These are phyloP conservation scores for Hipposideros larvatus DNA, from an alignment of 2,797 vertebrate species.

Conservation along the genomic window DNA sequence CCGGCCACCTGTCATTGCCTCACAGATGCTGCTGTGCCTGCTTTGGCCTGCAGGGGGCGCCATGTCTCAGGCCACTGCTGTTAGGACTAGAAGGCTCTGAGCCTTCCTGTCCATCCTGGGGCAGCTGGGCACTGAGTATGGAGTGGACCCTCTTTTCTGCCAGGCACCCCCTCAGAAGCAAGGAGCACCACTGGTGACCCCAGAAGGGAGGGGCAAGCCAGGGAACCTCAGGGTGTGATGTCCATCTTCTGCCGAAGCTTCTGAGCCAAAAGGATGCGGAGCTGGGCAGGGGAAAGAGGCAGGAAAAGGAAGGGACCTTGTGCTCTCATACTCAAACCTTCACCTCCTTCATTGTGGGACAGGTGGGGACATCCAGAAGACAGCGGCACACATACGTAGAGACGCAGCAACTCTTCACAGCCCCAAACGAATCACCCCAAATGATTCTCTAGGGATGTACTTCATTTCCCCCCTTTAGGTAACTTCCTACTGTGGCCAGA, in stretches of 20 bases:
- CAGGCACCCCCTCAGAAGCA: not conserved
- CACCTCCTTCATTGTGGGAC: not conserved
- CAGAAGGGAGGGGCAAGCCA: not conserved
- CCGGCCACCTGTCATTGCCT: not conserved
- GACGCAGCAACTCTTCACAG: not conserved
- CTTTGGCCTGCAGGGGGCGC: constrained; percentile 40
- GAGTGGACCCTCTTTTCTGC: not conserved
- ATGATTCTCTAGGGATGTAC: not conserved
- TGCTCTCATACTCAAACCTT: not conserved
- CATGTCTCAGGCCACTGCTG: not conserved
- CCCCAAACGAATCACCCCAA: not conserved
- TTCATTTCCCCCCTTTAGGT: not conserved
- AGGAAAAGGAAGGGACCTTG: not conserved
- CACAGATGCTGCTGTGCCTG: not conserved
- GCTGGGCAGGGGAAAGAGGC: not conserved
- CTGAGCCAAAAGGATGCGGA: not conserved
- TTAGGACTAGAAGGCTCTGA: not conserved
- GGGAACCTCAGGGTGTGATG: not conserved
- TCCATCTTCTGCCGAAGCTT: not conserved
- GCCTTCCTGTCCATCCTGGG: not conserved
- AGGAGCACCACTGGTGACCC: not conserved
- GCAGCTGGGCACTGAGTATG: not conserved
- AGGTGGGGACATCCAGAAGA: not conserved
- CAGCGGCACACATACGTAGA: not conserved
- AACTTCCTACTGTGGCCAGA: not conserved